These are phyloP conservation scores for Tipula unca DNA, from an alignment of 2,888 invertebrate genomes.

Conservation along the genomic window DNA sequence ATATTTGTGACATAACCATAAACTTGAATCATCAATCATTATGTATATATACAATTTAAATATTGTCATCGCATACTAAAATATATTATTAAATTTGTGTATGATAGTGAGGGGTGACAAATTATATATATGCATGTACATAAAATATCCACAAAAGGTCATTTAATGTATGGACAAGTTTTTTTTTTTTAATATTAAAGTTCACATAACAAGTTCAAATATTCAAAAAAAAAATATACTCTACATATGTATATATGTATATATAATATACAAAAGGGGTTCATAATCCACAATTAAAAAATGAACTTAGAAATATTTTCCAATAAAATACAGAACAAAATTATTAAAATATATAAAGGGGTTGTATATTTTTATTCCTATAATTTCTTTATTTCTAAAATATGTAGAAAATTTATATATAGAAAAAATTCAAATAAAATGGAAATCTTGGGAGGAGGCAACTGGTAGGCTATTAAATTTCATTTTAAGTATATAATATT, in stretches of 20 bases:
- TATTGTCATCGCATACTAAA: neutral
- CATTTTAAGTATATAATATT: neutral
- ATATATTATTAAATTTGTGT: neutral
- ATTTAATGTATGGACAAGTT: neutral
- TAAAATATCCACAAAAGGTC: neutral
- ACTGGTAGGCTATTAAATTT: neutral
- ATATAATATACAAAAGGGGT: neutral
- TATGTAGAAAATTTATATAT: neutral
- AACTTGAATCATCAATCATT: neutral
- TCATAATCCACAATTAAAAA: slow-evolving; percentile 14
- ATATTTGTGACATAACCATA: neutral
- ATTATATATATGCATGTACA: neutral
- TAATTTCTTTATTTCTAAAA: neutral
- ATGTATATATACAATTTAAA: neutral
- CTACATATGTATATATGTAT: neutral
- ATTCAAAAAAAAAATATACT: neutral
- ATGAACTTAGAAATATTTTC: neutral
- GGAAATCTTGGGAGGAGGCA: neutral
- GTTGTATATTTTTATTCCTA: neutral
- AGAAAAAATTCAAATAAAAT: neutral
- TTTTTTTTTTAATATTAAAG: neutral
- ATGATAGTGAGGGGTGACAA: neutral
- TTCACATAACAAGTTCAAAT: neutral
- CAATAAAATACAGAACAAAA: slow-evolving; percentile 3
- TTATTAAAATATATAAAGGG: neutral